Conservation (phyloP, 2,888 invertebrate species). For the Drosophila subsilvestris region DNA sequence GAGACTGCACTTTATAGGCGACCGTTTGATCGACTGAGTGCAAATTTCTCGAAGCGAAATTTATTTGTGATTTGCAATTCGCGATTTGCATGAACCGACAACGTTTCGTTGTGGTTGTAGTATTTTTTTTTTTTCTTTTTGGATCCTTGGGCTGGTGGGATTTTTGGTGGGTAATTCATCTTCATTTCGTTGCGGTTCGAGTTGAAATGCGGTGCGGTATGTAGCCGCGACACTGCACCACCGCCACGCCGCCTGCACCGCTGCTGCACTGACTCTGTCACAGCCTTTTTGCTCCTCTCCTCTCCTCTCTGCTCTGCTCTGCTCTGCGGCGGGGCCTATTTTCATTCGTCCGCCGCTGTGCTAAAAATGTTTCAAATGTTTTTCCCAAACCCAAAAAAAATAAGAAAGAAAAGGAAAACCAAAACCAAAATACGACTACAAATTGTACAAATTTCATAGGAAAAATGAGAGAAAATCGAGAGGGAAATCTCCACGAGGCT, state of each 20-base stretch:
- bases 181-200: slow-evolving; percentile 82
- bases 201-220: slow-evolving; percentile 79
- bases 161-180: slow-evolving; percentile 78
- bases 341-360: slow-evolving; percentile 68
- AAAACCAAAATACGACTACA: slow-evolving; percentile 23
- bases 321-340: slow-evolving; percentile 57
- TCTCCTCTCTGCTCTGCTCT: neutral
- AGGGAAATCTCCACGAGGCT: slow-evolving; percentile 50
- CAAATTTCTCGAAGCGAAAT: slow-evolving; percentile 70
- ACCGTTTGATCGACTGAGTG: slow-evolving; percentile 74
- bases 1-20: slow-evolving; percentile 54
- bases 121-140: slow-evolving; percentile 10
- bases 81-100: slow-evolving; percentile 47
- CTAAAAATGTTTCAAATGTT: slow-evolving; percentile 78
- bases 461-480: slow-evolving; percentile 32
- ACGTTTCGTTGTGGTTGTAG: slow-evolving; percentile 4
- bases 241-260: slow-evolving; percentile 12
- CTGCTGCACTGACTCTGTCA: neutral
- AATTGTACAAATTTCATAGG: slow-evolving; percentile 18
- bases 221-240: slow-evolving; percentile 61
- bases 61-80: slow-evolving; percentile 74
- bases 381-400: slow-evolving; percentile 49
- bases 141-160: slow-evolving; percentile 50
- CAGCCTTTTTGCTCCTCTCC: neutral
- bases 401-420: slow-evolving; percentile 12